phyloP scores from a whole-genome alignment of 2,888 invertebrate genomes.

The Argyresthia albistria region DNA sequence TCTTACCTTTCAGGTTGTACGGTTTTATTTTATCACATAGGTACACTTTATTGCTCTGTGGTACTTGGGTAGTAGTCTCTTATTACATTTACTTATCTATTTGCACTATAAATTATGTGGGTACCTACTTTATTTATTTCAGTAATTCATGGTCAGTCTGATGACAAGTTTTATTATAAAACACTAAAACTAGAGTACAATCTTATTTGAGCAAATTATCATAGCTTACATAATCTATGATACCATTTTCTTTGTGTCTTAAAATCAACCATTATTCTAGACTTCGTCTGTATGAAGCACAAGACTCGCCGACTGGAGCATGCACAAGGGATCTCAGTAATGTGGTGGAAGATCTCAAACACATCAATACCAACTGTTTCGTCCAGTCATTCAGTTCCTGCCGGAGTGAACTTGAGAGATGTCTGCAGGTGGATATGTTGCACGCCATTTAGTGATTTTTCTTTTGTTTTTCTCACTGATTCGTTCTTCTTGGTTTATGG shows the following conservation, averaged over 20 bases:
- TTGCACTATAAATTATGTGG: too few relatives aligned
- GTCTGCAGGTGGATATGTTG: conserved; percentile 44
- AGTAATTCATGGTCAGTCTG: too few relatives aligned
- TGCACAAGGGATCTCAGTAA: conserved; percentile 35
- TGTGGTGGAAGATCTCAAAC: conserved; percentile 44
- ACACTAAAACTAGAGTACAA: too few relatives aligned
- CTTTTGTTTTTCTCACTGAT: too few relatives aligned
- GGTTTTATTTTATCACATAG: conserved; percentile 30
- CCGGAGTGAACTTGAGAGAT: conserved; percentile 36
- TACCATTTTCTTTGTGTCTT: background rate
- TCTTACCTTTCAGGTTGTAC: conserved; percentile 21
- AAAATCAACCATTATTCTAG: conserved; percentile 3
- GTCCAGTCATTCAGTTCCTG: conserved; percentile 45
- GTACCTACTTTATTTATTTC: too few relatives aligned
- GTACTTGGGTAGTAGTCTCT: conserved; percentile 4
- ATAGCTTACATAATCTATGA: background rate
- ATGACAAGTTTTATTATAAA: too few relatives aligned
- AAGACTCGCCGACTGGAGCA: conserved; percentile 19
- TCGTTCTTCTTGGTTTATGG: too few relatives aligned
- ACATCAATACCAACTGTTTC: conserved; percentile 53
- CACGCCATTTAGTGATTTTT: too few relatives aligned
- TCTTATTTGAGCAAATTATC: too few relatives aligned
- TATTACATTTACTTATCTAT: too few relatives aligned
- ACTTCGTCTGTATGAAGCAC: conserved; percentile 46
- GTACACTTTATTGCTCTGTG: conserved; percentile 29